Evolutionary conservation across 2,113 vertebrate species (phyloP).

Genomic region (Eidolon helvum): DNA sequence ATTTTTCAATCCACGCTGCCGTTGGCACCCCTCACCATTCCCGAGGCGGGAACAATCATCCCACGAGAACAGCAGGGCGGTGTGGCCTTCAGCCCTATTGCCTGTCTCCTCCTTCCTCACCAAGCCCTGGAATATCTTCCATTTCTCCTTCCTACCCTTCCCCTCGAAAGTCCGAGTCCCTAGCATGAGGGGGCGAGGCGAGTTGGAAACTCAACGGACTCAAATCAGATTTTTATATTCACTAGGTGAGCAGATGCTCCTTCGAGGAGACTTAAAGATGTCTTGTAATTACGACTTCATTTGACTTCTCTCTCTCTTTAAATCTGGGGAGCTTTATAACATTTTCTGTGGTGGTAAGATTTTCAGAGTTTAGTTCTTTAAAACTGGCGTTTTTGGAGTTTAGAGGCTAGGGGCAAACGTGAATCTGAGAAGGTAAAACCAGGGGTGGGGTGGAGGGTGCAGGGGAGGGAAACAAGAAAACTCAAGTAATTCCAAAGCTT

Average conservation of each 20-base stretch:
- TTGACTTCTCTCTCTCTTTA: neutral
- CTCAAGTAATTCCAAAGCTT: neutral
- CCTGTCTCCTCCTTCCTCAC: neutral
- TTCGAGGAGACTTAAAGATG: slow-evolving; percentile 30
- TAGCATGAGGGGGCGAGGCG: neutral
- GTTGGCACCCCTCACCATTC: fast-evolving
- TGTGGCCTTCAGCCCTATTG: neutral
- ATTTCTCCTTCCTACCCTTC: neutral
- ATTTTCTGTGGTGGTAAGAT: neutral
- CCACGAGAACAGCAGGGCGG: neutral
- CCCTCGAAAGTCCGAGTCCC: neutral
- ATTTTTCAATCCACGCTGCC: neutral
- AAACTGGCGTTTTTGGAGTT: neutral
- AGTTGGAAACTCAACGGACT: neutral
- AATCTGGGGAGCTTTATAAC: neutral
- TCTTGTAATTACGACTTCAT: slow-evolving; percentile 44
- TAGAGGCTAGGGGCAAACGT: neutral
- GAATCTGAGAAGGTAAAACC: neutral
- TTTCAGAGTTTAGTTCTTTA: neutral
- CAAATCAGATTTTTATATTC: neutral
- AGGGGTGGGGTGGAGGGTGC: too few species aligned
- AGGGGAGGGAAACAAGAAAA: too few species aligned
- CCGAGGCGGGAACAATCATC: neutral
- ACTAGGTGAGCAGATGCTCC: neutral
- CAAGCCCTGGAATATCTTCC: neutral